Conservation (phyloP, 2,113 vertebrate genomes). For the Malaclemys terrapin region DNA sequence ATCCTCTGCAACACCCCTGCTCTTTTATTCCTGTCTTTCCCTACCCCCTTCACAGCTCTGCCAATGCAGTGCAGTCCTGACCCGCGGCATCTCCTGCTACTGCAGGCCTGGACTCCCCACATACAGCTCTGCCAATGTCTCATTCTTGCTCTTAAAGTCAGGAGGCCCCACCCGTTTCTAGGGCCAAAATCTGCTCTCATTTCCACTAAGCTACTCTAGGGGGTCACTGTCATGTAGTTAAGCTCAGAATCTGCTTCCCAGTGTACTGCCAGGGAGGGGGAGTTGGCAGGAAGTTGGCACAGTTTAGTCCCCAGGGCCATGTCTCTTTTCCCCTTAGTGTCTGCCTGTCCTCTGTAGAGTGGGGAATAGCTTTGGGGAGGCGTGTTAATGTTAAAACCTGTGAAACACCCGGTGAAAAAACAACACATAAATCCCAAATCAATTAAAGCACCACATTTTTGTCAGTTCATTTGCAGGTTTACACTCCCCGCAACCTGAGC, state of each 20-base stretch:
- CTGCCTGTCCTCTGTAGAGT: not conserved
- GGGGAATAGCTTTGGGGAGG: not conserved
- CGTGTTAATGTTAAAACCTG: not conserved
- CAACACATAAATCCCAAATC: not conserved
- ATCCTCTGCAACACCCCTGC: not conserved
- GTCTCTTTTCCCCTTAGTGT: not conserved
- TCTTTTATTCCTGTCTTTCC: not conserved
- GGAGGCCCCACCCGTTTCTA: not conserved
- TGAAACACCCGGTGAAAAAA: not conserved
- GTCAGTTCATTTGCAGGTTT: constrained; percentile 19
- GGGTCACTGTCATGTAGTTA: not conserved
- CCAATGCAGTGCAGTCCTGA: not conserved
- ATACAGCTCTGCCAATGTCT: not conserved
- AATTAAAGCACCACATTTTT: not conserved
- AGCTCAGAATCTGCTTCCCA: not conserved
- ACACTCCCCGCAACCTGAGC: not conserved
- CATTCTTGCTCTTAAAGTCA: not conserved
- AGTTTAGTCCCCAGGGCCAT: not conserved
- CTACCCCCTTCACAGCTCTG: not conserved
- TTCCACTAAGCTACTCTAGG: not conserved
- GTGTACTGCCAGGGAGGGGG: not conserved
- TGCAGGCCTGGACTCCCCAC: not conserved
- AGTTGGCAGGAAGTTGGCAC: not conserved
- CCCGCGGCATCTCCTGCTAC: not conserved
- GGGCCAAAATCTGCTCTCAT: not conserved